Evolutionary conservation across 2,797 vertebrate species (phyloP).

Genomic region (Gymnoscopelus microlampas): DNA sequence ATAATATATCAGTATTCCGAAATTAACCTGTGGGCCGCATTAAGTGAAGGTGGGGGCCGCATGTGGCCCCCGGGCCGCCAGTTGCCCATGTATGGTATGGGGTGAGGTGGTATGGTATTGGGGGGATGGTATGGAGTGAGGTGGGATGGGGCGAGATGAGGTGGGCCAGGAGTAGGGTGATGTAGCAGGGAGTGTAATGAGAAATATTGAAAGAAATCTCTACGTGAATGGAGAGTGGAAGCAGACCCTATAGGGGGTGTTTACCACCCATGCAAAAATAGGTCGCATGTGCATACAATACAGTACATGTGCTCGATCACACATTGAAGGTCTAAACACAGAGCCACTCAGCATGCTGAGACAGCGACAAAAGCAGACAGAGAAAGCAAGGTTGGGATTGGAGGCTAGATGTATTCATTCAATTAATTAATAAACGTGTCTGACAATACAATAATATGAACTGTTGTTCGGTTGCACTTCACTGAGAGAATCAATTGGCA

Average conservation of each 20-base stretch:
- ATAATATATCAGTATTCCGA: too few species aligned
- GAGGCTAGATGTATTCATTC: conserved; percentile 28
- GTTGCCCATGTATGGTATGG: background rate
- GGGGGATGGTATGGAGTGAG: background rate
- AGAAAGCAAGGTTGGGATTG: conserved; percentile 12
- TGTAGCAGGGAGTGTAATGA: background rate
- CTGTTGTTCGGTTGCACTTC: conserved; percentile 55
- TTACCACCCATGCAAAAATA: too few species aligned
- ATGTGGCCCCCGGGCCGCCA: too few species aligned
- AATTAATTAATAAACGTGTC: conserved; percentile 47
- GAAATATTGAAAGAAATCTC: background rate
- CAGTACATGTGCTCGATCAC: background rate
- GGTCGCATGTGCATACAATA: too few species aligned
- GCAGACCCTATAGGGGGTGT: too few species aligned
- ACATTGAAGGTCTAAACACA: conserved; percentile 8
- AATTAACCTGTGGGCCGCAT: too few species aligned
- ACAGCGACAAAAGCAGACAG: conserved; percentile 4
- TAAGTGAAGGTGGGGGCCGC: too few species aligned
- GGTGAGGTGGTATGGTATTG: background rate
- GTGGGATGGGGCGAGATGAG: too few species aligned
- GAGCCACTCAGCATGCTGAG: background rate
- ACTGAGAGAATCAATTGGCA: conserved; percentile 50
- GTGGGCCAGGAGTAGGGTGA: background rate
- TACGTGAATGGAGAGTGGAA: too few species aligned
- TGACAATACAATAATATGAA: conserved; percentile 50